Evolutionary conservation across 2,113 vertebrate species (phyloP).

Genomic region (Centropus unirufus): DNA sequence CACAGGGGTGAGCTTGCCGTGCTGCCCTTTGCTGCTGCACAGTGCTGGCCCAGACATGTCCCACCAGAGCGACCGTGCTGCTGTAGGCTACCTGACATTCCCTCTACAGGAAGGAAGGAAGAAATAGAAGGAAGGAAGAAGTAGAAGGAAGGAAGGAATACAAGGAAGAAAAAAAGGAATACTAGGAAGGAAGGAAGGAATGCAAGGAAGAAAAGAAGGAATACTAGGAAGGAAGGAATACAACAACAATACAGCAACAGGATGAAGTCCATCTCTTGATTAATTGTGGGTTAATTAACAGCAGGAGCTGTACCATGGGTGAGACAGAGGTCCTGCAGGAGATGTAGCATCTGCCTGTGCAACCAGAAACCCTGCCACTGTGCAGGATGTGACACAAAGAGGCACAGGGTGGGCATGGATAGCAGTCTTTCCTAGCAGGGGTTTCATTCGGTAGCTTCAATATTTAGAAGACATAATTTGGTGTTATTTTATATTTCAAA

Average conservation of each 20-base stretch:
- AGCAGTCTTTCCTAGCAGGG: neutral
- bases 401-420: neutral
- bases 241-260: neutral
- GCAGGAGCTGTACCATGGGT: neutral
- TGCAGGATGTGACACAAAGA: neutral
- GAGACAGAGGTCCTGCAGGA: neutral
- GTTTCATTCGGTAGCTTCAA: neutral
- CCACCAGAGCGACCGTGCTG: neutral
- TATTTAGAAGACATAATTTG: neutral
- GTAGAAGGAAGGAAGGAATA: too few species aligned
- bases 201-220: neutral
- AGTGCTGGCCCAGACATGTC: neutral
- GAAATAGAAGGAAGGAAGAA: neutral
- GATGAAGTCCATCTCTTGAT: neutral
- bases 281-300: neutral
- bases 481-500: neutral
- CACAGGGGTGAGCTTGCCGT: neutral
- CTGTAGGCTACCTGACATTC: neutral
- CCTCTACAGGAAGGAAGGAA: neutral
- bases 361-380: neutral
- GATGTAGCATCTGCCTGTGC: neutral
- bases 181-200: neutral
- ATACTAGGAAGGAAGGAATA: neutral
- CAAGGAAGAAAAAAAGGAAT: too few species aligned
- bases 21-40: neutral